Base-by-base conservation (phyloP, 1,140 invertebrate genomes). In the Cydia splendana region DNA sequence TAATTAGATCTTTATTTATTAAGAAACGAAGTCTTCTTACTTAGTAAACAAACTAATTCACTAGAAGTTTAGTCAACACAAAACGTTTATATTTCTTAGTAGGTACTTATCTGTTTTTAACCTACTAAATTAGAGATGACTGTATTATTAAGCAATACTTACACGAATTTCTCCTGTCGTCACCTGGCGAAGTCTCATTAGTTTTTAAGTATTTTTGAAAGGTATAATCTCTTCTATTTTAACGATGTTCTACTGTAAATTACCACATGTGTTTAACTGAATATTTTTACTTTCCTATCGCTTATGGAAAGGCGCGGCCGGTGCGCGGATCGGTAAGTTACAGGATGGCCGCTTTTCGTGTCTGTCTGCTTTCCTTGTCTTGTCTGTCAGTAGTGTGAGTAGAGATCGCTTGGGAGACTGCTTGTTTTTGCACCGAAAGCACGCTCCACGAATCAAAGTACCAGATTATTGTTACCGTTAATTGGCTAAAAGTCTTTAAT, bases 241-340 rank as follows among this genome's bases (percentile, higher is more conserved):
- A 62, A 62, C 57, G 18, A 62, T 53, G 51, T 6, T 24, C 18
- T 57, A 67, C 79, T 71, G 62, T 81, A 69, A 48, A 75, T 73
- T 75, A 51, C 53, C 69, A 75, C 77, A 24, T 77, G 45, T 80
- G 13, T 86, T 76, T 84, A 79, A 84, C 80, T 81, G 77, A 84
- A 77, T 79, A 74, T 83, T 85, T 87, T 82, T 88, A 82, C 84
- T 87, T 89, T 85, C 81, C 84, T 87, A 79, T 87, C 81, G 86
- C 87, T 86, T 84, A 81, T 86, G 71, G 81, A 74, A 91, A 93
- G 93, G 93, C 86, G 93, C 93, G 80, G 93, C 93, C 81, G 93
- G 93, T 79, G 93, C 93, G 67, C 83, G 93, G 78, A 93, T 94
- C 79, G 93, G 93, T 94, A 88, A 94, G 93, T 94, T 77, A 85